phyloP scores from a whole-genome alignment of 2,888 invertebrate species.

The Lasioglossum villosulum region DNA sequence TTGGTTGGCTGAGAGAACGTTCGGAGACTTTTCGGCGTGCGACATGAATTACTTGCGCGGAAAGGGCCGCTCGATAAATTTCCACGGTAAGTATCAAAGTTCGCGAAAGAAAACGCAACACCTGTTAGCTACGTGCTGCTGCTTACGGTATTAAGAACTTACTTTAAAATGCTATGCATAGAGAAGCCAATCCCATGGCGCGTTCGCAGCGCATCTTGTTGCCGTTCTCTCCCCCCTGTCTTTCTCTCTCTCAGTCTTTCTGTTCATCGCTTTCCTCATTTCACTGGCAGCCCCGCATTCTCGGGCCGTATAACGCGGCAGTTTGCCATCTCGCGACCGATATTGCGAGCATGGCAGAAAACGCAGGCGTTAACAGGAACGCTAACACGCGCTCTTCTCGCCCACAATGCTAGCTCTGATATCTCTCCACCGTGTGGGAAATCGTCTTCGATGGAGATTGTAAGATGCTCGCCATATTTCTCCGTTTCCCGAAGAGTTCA shows the following conservation, averaged over 20 bases:
- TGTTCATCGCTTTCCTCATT: background rate
- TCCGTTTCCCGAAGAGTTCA: background rate
- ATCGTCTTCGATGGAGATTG: background rate
- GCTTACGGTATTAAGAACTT: slow-evolving; percentile 80
- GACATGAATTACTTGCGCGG: slow-evolving; percentile 72
- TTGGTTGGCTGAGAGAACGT: background rate
- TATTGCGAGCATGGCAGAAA: background rate
- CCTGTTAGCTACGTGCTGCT: slow-evolving; percentile 79
- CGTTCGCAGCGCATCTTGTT: slow-evolving; percentile 54
- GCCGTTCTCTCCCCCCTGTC: background rate
- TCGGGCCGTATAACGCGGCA: background rate
- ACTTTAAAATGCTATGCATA: slow-evolving; percentile 83
- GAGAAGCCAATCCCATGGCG: slow-evolving; percentile 73
- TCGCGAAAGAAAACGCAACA: slow-evolving; percentile 78
- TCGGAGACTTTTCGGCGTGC: slow-evolving; percentile 39
- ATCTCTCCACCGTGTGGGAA: background rate
- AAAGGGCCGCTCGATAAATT: slow-evolving; percentile 75
- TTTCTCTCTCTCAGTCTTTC: background rate
- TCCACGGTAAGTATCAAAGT: slow-evolving; percentile 80
- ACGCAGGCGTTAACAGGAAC: slow-evolving; percentile 12
- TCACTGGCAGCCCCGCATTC: background rate
- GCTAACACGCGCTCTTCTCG: background rate
- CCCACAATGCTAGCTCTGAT: background rate
- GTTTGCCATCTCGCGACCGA: slow-evolving; percentile 9
- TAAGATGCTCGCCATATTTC: background rate